phyloP scores from a whole-genome alignment of 2,888 invertebrate species.

The Rhagonycha fulva region DNA sequence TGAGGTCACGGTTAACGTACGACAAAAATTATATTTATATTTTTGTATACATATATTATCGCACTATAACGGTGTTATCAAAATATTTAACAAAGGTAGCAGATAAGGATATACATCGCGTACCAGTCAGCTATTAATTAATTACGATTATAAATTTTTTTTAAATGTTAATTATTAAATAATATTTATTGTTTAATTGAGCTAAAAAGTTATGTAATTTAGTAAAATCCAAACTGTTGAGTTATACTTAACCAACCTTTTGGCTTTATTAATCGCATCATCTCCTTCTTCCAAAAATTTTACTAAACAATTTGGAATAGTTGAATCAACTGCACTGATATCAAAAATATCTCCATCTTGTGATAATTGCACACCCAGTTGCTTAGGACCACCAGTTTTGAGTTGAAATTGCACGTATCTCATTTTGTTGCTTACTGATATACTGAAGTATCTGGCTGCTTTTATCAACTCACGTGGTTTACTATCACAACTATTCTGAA shows the following conservation, averaged over 20 bases:
- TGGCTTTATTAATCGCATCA: slow-evolving; percentile 58
- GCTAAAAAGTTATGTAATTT: neutral
- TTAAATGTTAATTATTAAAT: too few relatives aligned
- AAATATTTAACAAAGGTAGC: neutral
- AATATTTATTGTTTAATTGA: too few relatives aligned
- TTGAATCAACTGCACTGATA: slow-evolving; percentile 60
- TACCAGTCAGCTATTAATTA: neutral
- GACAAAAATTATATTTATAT: neutral
- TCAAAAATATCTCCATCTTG: slow-evolving; percentile 71
- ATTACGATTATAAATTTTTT: neutral
- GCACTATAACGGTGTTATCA: neutral
- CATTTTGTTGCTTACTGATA: slow-evolving; percentile 56
- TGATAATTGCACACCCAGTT: slow-evolving; percentile 64
- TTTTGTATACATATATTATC: neutral
- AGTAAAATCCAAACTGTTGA: neutral
- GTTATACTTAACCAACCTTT: slow-evolving; percentile 53
- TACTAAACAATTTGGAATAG: slow-evolving; percentile 61
- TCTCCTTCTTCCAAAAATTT: slow-evolving; percentile 59
- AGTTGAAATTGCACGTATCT: slow-evolving; percentile 73
- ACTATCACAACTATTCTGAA: neutral
- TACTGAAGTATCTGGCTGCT: slow-evolving; percentile 42
- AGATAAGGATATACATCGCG: neutral
- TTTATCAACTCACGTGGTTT: neutral
- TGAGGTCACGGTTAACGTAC: neutral
- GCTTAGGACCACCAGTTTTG: slow-evolving; percentile 62